Percentiles rank a stretch among this genome's conserved stretches.
Evolutionary conservation across 1,140 invertebrate genomes (phyloP).

Genomic region (Mylabris phalerata): DNA sequence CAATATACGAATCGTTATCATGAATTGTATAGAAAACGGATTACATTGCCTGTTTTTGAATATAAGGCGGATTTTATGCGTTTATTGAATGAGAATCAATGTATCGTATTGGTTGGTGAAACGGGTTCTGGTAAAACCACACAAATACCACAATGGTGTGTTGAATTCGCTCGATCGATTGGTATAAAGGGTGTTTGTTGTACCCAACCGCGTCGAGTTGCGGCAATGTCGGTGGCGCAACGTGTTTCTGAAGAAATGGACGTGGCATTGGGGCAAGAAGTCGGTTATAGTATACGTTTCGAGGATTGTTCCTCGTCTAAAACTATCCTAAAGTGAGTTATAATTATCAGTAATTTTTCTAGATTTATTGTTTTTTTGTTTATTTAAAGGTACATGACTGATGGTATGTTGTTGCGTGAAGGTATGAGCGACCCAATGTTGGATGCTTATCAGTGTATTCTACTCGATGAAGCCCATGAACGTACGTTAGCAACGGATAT

Average conservation of each 20-base stretch:
- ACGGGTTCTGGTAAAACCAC: conserved; percentile 99
- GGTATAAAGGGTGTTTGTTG: conserved; percentile 86
- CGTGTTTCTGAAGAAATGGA: conserved; percentile 99
- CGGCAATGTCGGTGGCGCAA: conserved; percentile 98
- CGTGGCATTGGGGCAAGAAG: conserved; percentile 87
- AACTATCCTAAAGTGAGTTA: conserved; percentile 66
- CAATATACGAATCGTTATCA: conserved; percentile 77
- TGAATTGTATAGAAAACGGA: conserved; percentile 81
- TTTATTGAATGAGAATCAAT: conserved; percentile 80
- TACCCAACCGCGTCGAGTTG: conserved; percentile 95
- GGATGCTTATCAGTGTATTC: conserved; percentile 90
- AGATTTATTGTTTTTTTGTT: neutral
- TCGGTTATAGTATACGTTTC: conserved; percentile 99
- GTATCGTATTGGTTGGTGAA: conserved; percentile 91
- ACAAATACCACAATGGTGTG: conserved; percentile 89
- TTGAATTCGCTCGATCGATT: conserved; percentile 73
- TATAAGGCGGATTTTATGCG: conserved; percentile 95
- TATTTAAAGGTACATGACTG: conserved; percentile 84
- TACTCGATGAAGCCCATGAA: conserved; percentile 99
- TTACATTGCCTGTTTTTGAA: conserved; percentile 93
- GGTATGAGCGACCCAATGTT: conserved; percentile 99
- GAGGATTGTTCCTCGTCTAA: conserved; percentile 96
- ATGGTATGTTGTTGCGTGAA: conserved; percentile 99
- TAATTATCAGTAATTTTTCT: neutral
- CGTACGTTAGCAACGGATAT: conserved; percentile 97